Evolutionary conservation across 2,113 vertebrate species (phyloP).

Genomic region (Trichomycterus rosablanca): DNA sequence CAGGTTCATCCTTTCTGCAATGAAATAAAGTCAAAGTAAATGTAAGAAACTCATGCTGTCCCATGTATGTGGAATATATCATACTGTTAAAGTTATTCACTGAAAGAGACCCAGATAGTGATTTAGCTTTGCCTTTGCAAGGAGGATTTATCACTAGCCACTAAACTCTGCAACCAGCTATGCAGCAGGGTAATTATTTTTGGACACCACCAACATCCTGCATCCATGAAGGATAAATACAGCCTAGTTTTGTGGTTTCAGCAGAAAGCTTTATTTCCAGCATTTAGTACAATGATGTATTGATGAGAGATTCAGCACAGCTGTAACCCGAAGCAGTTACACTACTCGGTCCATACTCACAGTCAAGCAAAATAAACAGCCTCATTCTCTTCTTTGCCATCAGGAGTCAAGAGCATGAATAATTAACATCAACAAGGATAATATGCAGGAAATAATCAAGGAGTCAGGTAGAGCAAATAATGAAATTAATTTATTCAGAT

Average conservation of each 20-base stretch:
- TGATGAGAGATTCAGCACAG: neutral
- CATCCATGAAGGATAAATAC: conserved; percentile 34
- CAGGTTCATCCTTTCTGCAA: too few relatives aligned
- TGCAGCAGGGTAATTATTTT: conserved; percentile 35
- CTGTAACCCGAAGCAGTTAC: too few relatives aligned
- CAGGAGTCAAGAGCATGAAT: too few relatives aligned
- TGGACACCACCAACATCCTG: conserved; percentile 21
- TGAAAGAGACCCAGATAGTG: conserved; percentile 26
- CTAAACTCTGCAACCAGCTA: conserved; percentile 11
- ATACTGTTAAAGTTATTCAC: conserved; percentile 37
- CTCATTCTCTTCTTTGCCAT: too few relatives aligned
- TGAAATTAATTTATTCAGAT: conserved; percentile 34
- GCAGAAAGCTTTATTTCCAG: conserved; percentile 2
- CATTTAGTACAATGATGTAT: conserved; percentile 3
- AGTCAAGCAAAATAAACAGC: too few relatives aligned
- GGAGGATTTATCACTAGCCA: conserved; percentile 14
- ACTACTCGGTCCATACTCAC: too few relatives aligned
- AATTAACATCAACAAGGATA: conserved; percentile 14
- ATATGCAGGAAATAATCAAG: conserved; percentile 35
- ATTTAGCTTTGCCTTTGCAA: conserved; percentile 29
- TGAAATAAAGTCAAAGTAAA: too few relatives aligned
- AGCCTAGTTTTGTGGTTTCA: conserved; percentile 22
- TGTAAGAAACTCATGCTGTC: too few relatives aligned
- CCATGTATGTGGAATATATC: conserved; percentile 13
- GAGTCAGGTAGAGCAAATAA: conserved; percentile 30